Evolutionary conservation across 1,140 invertebrate species (phyloP), one percentile per base, ranked within the genome.

Genomic region (Hyles euphorbiae): DNA sequence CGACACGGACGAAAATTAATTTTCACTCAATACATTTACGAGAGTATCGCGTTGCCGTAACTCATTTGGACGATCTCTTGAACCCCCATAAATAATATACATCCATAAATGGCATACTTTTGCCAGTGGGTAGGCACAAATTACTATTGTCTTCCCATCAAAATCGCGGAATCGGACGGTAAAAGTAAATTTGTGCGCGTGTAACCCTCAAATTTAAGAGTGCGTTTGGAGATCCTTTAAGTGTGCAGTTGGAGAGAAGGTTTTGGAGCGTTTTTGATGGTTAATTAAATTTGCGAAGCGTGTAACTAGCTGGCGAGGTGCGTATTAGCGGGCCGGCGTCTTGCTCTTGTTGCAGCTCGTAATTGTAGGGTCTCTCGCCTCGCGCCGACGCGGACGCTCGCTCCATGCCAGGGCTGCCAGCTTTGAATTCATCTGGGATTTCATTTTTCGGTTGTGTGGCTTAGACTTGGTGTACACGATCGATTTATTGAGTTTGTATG

Each of bases 351-450:
- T 85, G 77, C 71, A 53, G 51, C 62, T 65, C 65, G 76, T 88
- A 88, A 88, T 88, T 88, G 84, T 81, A 83, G 85, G 83, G 83
- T 83, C 81, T 79, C 85, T 84, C 83, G 80, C 81, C 78, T 83
- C 72, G 75, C 58, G 70, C 72, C 70, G 74, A 68, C 67, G 70
- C 65, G 50, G 49, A 76, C 61, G 65, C 80, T 70, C 5, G 36
- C 36, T 40, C 5, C 36, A 5, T 40, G 8, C 36, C 72, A 87
- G 84, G 84, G 84, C 53, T 87, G 76, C 8, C 36, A 8, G 36
- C 5, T 40, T 40, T 5, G 4, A 40, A 40, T 40, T 40, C 36
- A 5, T 40, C 36, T 8, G 36, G 4, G 36, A 40, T 40, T 5
- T 40, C 36, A 40, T 5, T 40, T 40, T 40, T 40, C 5, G 4